phyloP scores from a whole-genome alignment of 2,797 vertebrate genomes.

The Synanceia verrucosa region DNA sequence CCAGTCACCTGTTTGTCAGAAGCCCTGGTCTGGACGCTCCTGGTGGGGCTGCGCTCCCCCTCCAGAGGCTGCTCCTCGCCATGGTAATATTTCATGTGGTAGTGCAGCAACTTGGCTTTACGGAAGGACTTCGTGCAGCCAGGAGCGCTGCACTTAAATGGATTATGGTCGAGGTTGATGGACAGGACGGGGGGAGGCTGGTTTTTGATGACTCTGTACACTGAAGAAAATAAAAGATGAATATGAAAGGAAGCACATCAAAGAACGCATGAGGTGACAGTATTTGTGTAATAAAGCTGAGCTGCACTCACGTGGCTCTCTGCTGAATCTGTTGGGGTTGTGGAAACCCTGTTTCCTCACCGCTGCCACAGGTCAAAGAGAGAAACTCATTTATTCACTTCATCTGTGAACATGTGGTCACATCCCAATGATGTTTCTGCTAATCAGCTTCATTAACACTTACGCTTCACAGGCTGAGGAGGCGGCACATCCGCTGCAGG shows the following conservation, averaged over 20 bases:
- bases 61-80: slow-evolving; percentile 82
- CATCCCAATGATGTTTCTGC: background rate
- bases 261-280: background rate
- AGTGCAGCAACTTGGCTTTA: slow-evolving; percentile 96
- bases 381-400: background rate
- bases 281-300: background rate
- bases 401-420: background rate
- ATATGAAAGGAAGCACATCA: background rate
- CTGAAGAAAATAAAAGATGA: slow-evolving; percentile 48
- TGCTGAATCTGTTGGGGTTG: slow-evolving; percentile 87
- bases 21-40: slow-evolving; percentile 88
- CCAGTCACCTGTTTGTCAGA: slow-evolving; percentile 84
- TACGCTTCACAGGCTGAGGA: slow-evolving; percentile 73
- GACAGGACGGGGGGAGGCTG: slow-evolving; percentile 87
- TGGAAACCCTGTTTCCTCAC: slow-evolving; percentile 84
- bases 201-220: slow-evolving; percentile 89
- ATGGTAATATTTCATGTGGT: slow-evolving; percentile 99
- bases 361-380: slow-evolving; percentile 60
- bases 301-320: slow-evolving; percentile 84
- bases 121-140: slow-evolving; percentile 96
- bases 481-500: slow-evolving; percentile 54
- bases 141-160: slow-evolving; percentile 93
- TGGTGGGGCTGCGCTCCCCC: slow-evolving; percentile 82
- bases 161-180: slow-evolving; percentile 93
- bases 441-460: slow-evolving; percentile 30